A percentile compares a stretch with the other conserved stretches of the same genome.
phyloP scores from a whole-genome alignment of 2,888 invertebrate species.

The Erynnis tages region DNA sequence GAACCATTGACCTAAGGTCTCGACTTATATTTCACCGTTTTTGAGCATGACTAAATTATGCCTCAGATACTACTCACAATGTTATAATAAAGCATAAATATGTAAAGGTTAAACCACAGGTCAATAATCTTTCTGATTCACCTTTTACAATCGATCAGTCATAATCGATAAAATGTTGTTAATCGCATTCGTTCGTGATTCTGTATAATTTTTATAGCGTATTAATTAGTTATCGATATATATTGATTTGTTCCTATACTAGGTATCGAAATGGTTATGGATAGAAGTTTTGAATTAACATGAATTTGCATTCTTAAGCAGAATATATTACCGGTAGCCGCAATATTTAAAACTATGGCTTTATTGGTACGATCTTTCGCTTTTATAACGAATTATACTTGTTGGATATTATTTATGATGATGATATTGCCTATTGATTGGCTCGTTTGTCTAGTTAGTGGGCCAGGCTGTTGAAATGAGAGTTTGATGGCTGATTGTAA shows the following conservation, averaged over 20 bases:
- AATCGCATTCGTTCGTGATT: conserved; percentile 10
- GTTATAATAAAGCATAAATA: too few relatives aligned
- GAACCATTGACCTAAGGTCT: too few relatives aligned
- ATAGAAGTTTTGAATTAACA: conserved; percentile 15
- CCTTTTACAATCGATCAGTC: not conserved
- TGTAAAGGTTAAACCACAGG: not conserved
- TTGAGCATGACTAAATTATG: too few relatives aligned
- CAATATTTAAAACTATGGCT: conserved; percentile 10
- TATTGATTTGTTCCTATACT: conserved; percentile 10
- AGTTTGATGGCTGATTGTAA: too few relatives aligned
- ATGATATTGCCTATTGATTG: not conserved
- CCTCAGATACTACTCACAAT: too few relatives aligned
- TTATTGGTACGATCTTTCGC: not conserved
- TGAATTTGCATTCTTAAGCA: conserved; percentile 19
- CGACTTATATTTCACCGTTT: too few relatives aligned
- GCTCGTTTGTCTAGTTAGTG: too few relatives aligned
- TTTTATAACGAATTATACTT: not conserved
- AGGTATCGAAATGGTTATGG: not conserved
- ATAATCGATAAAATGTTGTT: conserved; percentile 20
- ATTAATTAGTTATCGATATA: conserved; percentile 25
- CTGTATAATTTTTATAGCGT: conserved; percentile 26
- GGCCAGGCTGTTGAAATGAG: too few relatives aligned
- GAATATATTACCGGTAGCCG: conserved; percentile 19
- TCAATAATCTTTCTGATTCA: conserved; percentile 16
- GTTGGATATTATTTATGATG: conserved; percentile 1